Evolutionary conservation across 1,140 invertebrate species (phyloP).

Genomic region (Aphidius ervi): DNA sequence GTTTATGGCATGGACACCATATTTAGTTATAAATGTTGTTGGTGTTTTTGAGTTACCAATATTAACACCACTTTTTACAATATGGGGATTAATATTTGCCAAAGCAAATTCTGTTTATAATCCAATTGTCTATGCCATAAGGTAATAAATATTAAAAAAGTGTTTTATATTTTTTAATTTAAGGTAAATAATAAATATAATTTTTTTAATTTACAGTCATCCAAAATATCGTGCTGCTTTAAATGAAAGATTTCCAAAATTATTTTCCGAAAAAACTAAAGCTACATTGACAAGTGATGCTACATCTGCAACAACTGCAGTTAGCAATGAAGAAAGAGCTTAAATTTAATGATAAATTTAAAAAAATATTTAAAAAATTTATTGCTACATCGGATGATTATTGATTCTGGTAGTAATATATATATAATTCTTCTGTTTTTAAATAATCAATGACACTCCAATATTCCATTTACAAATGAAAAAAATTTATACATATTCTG

Average conservation of each 20-base stretch:
- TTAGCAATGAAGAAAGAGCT: constrained; percentile 49
- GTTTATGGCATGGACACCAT: constrained; percentile 74
- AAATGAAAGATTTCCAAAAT: constrained; percentile 5
- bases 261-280: constrained; percentile 2
- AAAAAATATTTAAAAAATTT: no score
- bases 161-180: background rate
- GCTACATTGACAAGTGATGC: constrained; percentile 18
- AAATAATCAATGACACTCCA: no score
- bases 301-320: constrained; percentile 21
- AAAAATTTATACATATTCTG: no score
- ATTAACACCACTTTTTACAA: constrained; percentile 63
- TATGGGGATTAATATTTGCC: constrained; percentile 62
- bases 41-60: constrained; percentile 61
- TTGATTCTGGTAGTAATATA: no score
- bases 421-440: no score
- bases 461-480: no score
- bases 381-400: no score
- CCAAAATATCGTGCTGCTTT: constrained; percentile 63
- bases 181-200: no score
- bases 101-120: constrained; percentile 51
- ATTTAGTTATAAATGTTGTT: constrained; percentile 65
- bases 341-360: constrained; percentile 32
- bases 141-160: constrained; percentile 23
- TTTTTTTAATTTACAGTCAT: constrained; percentile 50
- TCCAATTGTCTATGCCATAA: constrained; percentile 53